Base-by-base conservation (phyloP, 2,888 invertebrate genomes). In the Agrotis ipsilon region DNA sequence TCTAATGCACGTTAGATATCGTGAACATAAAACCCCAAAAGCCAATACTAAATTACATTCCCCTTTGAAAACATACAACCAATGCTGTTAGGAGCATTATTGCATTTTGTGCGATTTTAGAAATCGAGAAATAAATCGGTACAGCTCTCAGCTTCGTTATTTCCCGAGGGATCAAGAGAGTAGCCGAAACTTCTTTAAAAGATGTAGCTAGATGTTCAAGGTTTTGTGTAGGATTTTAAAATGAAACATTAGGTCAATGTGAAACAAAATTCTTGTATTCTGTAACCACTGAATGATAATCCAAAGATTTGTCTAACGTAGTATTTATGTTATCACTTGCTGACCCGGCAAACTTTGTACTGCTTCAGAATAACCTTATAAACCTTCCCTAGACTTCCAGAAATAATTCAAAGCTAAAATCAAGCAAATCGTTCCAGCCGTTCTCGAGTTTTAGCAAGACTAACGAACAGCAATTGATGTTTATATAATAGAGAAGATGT, bases 101-200 rank as follows among this genome's bases (percentile, higher is more conserved):
- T 83, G 73, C 73, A 73, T 72, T 32, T 73, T 55, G 72, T 71
- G 61, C 72, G 70, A 81, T 74, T 83, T 72, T 68, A 74, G 70
- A 74, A 77, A 78, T 78, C 68, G 60, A 52, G 63, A 68, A 74
- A 79, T 80, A 83, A 80, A 83, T 81, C 72, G 70, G 66, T 74
- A 72, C 48, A 66, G 75, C 67, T 76, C 57, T 55, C 57, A 71
- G 60, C 75, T 72, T 63, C 51, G 69, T 83, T 83, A 83, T 83
- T 83, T 83, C 83, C 81, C 83, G 60, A 19, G 84, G 77, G 83
- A 58, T 74, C 67, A 58, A 59, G 60, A 68, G 51, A 67, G 57
- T 62, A 83, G 72, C 72, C 69, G 32, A 74, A 72, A 70, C 63
- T 75, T 74, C 55, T 66, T 68, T 52, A 76, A 79, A 81, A 79